Evolutionary conservation across 2,113 vertebrate genomes (phyloP), one percentile per base, ranked within the genome.

Genomic region (Diadophis punctatus): DNA sequence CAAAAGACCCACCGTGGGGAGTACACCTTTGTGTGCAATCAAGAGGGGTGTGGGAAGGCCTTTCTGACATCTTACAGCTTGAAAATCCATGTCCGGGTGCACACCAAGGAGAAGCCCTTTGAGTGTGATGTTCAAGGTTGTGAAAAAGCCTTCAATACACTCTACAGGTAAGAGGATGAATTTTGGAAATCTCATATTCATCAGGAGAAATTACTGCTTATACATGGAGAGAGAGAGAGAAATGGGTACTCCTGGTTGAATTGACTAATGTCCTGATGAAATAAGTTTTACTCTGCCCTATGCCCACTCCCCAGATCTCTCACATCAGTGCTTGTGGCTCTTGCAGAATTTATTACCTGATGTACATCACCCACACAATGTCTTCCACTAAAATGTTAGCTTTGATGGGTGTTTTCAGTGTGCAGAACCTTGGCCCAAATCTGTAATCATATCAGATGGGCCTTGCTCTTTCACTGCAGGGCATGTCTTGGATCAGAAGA

Each of bases 51-150:
- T 48, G 99, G 99, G 94, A 99, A 99, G 96, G 99, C 99, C 97
- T 99, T 99, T 95, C 99, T 99, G 94, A 99, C 99, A 60, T 99
- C 99, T 11, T 99, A 99, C 97, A 99, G 99, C 97, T 98, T 99
- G 96, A 99, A 99, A 97, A 99, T 99, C 97, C 99, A 99, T 0
- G 99, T 99, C 30, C 98, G 99, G 3, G 99, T 99, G 94, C 99
- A 99, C 98, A 99, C 99, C 27, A 99, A 99, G 97, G 99, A 99
- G 95, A 99, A 99, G 96, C 99, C 99, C 0, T 99, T 99, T 46
- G 99, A 99, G 95, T 99, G 99, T 27, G 99, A 99, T 0, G 99
- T 99, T 92, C 99, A 99, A 95, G 99, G 99, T 96, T 99, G 99
- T 90, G 99, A 99, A 94, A 99, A 99, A 96, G 99, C 99, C 0